phyloP scores from a whole-genome alignment of 2,797 vertebrate species.

The Vipera latastei region DNA sequence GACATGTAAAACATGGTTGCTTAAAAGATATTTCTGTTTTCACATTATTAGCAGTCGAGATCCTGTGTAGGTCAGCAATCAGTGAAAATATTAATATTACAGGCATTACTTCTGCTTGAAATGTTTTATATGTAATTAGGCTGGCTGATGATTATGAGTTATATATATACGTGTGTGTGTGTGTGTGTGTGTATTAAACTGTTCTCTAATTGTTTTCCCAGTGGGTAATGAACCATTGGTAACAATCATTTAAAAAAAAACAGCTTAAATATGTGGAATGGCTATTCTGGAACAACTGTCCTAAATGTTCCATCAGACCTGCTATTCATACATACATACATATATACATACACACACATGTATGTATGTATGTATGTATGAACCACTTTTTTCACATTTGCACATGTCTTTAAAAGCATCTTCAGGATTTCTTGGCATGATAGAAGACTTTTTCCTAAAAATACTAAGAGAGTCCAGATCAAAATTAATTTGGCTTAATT shows the following conservation, averaged over 20 bases:
- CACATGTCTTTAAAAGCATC: neutral
- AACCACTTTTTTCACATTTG: neutral
- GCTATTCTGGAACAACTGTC: neutral
- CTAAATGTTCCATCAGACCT: neutral
- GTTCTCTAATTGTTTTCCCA: neutral
- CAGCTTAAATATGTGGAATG: neutral
- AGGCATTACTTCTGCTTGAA: neutral
- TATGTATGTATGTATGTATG: too few relatives aligned
- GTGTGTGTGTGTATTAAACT: neutral
- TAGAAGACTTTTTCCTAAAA: neutral
- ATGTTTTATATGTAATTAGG: neutral
- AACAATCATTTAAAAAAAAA: neutral
- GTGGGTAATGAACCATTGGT: neutral
- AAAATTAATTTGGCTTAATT: neutral
- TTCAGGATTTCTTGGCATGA: neutral
- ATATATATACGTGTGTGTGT: neutral
- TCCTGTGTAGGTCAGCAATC: neutral
- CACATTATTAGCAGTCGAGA: neutral
- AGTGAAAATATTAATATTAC: neutral
- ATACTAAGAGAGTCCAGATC: neutral
- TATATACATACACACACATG: too few relatives aligned
- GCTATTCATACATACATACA: too few relatives aligned
- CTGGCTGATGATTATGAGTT: neutral
- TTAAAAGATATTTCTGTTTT: neutral
- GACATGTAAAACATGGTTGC: neutral